Conservation (phyloP, 1,140 invertebrate genomes). For the Leptoteleia sp. region DNA sequence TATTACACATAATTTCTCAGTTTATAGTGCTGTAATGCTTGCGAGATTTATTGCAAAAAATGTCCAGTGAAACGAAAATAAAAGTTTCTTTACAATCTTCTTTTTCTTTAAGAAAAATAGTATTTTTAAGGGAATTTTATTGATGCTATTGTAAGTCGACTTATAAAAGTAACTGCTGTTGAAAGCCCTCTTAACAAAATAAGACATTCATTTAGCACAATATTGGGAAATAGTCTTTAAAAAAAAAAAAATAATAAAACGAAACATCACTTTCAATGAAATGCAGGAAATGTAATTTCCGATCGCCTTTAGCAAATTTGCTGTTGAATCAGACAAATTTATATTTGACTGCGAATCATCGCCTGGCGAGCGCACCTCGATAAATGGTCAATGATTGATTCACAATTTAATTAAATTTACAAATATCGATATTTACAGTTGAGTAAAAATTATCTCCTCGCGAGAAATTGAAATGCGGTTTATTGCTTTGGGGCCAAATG, state of each 20-base stretch:
- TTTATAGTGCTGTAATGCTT: too few species aligned
- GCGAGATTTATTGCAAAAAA: too few species aligned
- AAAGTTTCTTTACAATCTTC: too few species aligned
- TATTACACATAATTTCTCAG: too few species aligned
- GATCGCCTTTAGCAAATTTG: constrained; percentile 33
- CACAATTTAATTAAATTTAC: constrained; percentile 30
- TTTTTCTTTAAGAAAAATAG: too few species aligned
- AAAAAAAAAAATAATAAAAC: constrained; percentile 51
- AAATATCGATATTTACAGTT: constrained; percentile 9
- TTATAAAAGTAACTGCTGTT: constrained; percentile 36
- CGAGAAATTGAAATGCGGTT: too few species aligned
- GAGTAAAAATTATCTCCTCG: too few species aligned
- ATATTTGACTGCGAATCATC: constrained; percentile 37
- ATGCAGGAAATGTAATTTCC: constrained; percentile 48
- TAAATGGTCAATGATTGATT: constrained; percentile 37
- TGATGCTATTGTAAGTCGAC: too few species aligned
- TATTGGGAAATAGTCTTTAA: constrained; percentile 20
- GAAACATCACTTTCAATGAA: constrained; percentile 27
- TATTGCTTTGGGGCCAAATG: too few species aligned
- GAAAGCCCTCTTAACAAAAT: constrained; percentile 34
- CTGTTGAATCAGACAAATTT: constrained; percentile 31
- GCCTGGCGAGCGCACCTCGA: constrained; percentile 23
- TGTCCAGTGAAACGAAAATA: too few species aligned
- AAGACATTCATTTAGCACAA: constrained; percentile 27
- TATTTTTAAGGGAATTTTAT: too few species aligned